A percentile compares a stretch with the other conserved stretches of the same genome.
phyloP scores from a whole-genome alignment of 2,113 vertebrate species.

The Platanista minor region DNA sequence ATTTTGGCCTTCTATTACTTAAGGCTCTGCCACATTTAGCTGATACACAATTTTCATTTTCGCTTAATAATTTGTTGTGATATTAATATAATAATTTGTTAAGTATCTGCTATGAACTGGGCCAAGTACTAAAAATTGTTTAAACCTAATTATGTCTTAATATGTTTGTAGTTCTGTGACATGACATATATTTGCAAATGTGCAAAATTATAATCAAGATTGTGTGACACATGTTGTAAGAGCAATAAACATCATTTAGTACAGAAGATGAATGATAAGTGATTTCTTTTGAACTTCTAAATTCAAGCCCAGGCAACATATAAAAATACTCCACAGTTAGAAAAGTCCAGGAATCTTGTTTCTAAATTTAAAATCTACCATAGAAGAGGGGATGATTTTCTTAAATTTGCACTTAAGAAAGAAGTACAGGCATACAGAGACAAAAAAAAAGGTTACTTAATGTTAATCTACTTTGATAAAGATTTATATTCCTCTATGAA shows the following conservation, averaged over 20 bases:
- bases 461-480: conserved; percentile 69
- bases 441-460: conserved; percentile 37
- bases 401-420: conserved; percentile 49
- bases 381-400: conserved; percentile 25
- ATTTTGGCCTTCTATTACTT: not conserved
- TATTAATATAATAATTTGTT: not conserved
- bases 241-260: not conserved
- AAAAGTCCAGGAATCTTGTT: conserved; percentile 22
- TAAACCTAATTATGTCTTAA: not conserved
- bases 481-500: conserved; percentile 65
- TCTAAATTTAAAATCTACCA: conserved; percentile 36
- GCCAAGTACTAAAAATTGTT: not conserved
- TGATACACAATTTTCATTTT: not conserved
- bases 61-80: not conserved
- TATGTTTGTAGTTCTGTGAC: not conserved
- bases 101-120: not conserved
- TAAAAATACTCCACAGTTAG: not conserved
- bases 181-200: not conserved
- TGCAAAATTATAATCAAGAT: not conserved
- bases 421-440: conserved; percentile 11
- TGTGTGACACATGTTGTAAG: not conserved
- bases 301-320: not conserved
- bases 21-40: not conserved
- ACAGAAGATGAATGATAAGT: not conserved
- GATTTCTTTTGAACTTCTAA: conserved; percentile 28